Evolutionary conservation across 2,113 vertebrate species (phyloP).

Genomic region (Pseudopodoces humilis): DNA sequence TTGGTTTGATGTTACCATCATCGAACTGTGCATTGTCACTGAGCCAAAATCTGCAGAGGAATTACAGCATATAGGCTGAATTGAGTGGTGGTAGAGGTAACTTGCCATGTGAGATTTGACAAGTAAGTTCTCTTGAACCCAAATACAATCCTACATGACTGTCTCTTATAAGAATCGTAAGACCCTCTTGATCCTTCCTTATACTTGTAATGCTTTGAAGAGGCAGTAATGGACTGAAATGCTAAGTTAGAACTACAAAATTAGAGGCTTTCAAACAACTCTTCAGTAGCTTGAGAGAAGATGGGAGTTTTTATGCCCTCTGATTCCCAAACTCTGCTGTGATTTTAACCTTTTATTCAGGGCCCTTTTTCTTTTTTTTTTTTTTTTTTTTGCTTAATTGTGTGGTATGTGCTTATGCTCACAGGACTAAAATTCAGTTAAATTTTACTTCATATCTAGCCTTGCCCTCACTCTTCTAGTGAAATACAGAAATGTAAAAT

Average conservation of each 20-base stretch:
- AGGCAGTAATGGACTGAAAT: not conserved
- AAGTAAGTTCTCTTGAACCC: not conserved
- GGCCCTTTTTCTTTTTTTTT: not conserved
- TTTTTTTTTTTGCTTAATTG: not conserved
- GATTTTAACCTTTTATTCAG: not conserved
- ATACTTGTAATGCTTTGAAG: not conserved
- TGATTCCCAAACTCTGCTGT: not conserved
- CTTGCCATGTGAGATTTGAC: not conserved
- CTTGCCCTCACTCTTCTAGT: not conserved
- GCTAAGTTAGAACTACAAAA: not conserved
- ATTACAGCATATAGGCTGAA: not conserved
- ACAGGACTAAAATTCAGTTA: not conserved
- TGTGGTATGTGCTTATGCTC: not conserved
- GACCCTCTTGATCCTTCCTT: not conserved
- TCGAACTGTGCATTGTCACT: not conserved
- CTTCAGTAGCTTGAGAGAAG: not conserved
- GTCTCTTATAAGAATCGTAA: not conserved
- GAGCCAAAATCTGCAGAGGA: not conserved
- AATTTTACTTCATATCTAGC: not conserved
- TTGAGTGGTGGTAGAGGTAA: not conserved
- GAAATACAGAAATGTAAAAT: not conserved
- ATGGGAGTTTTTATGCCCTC: not conserved
- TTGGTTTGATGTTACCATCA: not conserved
- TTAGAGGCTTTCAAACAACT: not conserved
- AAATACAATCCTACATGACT: not conserved